Percentiles rank a stretch among this genome's conserved stretches.
Conservation (phyloP, 2,797 vertebrate species). For the Hephaestus fuliginosus region DNA sequence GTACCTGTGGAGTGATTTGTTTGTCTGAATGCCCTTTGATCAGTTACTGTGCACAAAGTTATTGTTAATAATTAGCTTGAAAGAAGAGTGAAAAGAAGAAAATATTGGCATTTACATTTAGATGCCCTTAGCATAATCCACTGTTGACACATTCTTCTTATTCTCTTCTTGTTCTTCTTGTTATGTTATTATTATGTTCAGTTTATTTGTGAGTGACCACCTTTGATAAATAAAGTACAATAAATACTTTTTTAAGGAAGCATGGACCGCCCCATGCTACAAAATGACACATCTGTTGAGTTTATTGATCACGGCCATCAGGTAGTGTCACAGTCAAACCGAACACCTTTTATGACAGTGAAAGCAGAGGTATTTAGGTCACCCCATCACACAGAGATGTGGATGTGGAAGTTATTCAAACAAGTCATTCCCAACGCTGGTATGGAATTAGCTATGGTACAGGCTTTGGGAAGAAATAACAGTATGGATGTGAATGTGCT, state of each 20-base stretch:
- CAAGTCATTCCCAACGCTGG: not conserved
- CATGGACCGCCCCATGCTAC: not conserved
- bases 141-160: not conserved
- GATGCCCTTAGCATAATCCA: not conserved
- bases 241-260: too few relatives aligned
- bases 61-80: not conserved
- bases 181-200: not conserved
- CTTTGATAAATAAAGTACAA: not conserved
- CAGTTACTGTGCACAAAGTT: not conserved
- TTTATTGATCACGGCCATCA: not conserved
- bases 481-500: not conserved
- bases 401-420: not conserved
- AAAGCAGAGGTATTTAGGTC: not conserved
- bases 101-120: not conserved
- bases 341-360: not conserved
- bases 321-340: not conserved
- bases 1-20: not conserved
- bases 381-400: not conserved
- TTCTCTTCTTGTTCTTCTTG: not conserved
- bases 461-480: not conserved
- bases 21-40: not conserved
- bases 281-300: not conserved
- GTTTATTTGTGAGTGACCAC: not conserved
- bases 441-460: not conserved
- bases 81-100: not conserved